Evolutionary conservation across 2,797 vertebrate genomes (phyloP).

Genomic region (Falco berigora): DNA sequence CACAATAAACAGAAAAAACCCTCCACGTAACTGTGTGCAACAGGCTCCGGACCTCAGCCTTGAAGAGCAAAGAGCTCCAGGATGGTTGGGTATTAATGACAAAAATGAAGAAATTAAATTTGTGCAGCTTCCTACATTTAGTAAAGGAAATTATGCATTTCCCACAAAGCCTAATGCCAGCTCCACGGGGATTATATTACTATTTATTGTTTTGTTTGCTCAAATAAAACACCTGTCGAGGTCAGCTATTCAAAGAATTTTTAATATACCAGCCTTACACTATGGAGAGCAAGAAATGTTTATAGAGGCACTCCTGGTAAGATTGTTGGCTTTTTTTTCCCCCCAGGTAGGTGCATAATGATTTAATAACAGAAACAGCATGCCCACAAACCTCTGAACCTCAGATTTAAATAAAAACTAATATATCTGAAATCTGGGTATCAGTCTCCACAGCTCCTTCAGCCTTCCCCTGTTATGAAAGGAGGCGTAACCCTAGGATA

Average conservation of each 20-base stretch:
- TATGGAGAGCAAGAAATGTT: constrained; percentile 43
- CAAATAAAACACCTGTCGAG: constrained; percentile 57
- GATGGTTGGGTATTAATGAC: constrained; percentile 44
- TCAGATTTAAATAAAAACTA: constrained; percentile 65
- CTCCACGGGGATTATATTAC: constrained; percentile 51
- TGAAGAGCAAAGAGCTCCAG: not conserved
- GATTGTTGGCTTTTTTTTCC: constrained; percentile 33
- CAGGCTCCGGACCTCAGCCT: not conserved
- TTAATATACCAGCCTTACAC: constrained; percentile 59
- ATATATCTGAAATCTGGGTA: constrained; percentile 57
- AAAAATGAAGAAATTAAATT: constrained; percentile 56
- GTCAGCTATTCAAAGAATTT: constrained; percentile 65
- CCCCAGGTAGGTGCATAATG: constrained; percentile 53
- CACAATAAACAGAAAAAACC: not conserved
- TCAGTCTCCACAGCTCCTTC: constrained; percentile 31
- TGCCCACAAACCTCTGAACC: constrained; percentile 52
- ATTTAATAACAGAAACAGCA: constrained; percentile 71
- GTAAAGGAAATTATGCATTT: constrained; percentile 63
- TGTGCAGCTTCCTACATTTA: constrained; percentile 35
- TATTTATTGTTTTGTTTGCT: constrained; percentile 69
- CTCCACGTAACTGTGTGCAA: not conserved
- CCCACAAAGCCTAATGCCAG: constrained; percentile 47
- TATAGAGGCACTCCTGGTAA: constrained; percentile 51
- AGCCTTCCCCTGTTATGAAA: constrained; percentile 27
- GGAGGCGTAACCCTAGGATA: constrained; percentile 54